Percentiles rank a stretch among this genome's conserved stretches.
These are phyloP conservation scores for Enteromius radiatus DNA, from an alignment of 2,797 vertebrate genomes.

Conservation along the genomic window DNA sequence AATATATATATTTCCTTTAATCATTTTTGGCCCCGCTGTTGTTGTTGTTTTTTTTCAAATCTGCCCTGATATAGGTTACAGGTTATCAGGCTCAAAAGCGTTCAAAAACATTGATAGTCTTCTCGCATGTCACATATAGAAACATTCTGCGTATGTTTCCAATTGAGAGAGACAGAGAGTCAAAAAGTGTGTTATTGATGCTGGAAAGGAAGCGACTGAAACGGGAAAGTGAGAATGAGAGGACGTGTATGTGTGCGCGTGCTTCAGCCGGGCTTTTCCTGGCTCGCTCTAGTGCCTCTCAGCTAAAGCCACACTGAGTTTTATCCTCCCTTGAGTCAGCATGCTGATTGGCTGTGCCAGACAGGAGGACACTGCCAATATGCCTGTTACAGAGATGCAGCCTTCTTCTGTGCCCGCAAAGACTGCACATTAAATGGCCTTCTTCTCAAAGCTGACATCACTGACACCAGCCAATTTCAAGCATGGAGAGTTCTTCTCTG, in stretches of 20 bases:
- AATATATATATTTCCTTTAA: constrained; percentile 39
- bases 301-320: constrained; percentile 57
- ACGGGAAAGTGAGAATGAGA: constrained; percentile 32
- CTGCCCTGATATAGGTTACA: constrained; percentile 64
- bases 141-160: neutral
- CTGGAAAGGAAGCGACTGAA: constrained; percentile 1
- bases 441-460: constrained; percentile 34
- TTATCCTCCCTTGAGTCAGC: constrained; percentile 55
- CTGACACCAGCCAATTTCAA: constrained; percentile 30
- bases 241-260: neutral
- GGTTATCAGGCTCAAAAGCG: constrained; percentile 63
- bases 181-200: constrained; percentile 22
- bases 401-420: constrained; percentile 27
- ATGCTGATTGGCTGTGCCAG: constrained; percentile 56
- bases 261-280: constrained; percentile 52
- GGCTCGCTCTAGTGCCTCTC: constrained; percentile 45
- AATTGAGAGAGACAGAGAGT: neutral
- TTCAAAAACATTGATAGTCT: constrained; percentile 55
- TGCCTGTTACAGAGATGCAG: constrained; percentile 31
- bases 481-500: constrained; percentile 38
- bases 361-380: constrained; percentile 28
- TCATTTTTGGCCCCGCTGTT: constrained; percentile 2
- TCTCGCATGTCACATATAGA: constrained; percentile 56
- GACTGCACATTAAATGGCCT: constrained; percentile 29
- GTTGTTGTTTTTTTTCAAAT: constrained; percentile 42